Evolutionary conservation across 2,888 invertebrate species (phyloP).

Genomic region (Acheta domesticus): DNA sequence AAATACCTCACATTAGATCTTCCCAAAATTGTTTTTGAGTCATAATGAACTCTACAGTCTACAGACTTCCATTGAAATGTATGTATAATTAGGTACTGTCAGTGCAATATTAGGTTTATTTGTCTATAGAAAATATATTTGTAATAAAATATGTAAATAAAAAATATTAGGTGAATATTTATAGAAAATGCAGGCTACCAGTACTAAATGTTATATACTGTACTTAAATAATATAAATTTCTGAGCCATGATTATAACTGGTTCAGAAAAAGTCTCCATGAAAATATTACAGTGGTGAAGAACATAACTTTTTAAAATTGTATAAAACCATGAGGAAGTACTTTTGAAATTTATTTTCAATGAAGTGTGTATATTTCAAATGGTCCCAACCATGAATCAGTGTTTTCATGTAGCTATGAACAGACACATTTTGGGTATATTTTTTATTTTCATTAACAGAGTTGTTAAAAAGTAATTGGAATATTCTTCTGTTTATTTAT

Average conservation of each 20-base stretch:
- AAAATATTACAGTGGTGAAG: too few species aligned
- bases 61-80: neutral
- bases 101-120: constrained; percentile 25
- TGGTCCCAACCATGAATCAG: too few species aligned
- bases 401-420: too few species aligned
- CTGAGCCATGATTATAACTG: too few species aligned
- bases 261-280: too few species aligned
- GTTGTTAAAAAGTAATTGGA: too few species aligned
- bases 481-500: too few species aligned
- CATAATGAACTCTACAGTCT: neutral
- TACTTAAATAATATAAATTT: neutral
- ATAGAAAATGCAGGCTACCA: neutral
- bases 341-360: neutral
- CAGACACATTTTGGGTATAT: too few species aligned
- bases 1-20: neutral
- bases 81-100: neutral
- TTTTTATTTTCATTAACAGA: too few species aligned
- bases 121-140: constrained; percentile 27
- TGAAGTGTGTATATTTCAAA: too few species aligned
- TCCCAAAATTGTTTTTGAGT: neutral
- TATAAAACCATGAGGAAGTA: neutral
- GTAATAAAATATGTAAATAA: constrained; percentile 24
- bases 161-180: constrained; percentile 20
- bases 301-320: neutral
- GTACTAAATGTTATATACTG: constrained; percentile 11